Evolutionary conservation across 2,797 vertebrate species (phyloP), one percentile per base, ranked within the genome.

Genomic region (Zenarchopterus dispar): DNA sequence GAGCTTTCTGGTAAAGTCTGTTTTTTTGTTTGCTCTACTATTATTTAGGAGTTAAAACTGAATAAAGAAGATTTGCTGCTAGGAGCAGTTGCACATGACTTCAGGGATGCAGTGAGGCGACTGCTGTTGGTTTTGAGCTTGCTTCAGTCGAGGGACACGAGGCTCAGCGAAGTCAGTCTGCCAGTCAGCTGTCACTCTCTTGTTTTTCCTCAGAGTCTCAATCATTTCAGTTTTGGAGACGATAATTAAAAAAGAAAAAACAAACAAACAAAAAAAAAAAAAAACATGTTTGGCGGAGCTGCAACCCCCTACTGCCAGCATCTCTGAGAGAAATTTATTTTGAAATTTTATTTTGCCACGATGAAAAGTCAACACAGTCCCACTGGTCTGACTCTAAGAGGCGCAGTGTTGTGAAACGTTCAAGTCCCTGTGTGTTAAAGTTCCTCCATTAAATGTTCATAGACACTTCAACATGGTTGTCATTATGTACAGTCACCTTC

Each of bases 171-270:
- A 76, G 44, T 64, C 65, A 33, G 33, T 42, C 58, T 60, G 66
- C 54, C 62, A 63, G 42, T 78, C 67, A 63, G 24, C 56, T 44
- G 56, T 72, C 73, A 67, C 78, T 56, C 64, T 41, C 1, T 2
- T 66, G 67, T 79, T 80, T 73, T 81, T 82, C 77, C 83, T 83
- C 73, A 49, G 53, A 77, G 77, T 75, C 56, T 69, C 82, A 78
- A 75, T 90, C 82, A 82, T 84, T 61, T 47, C 44, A 57, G 53
- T 83, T 88, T 78, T 81, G 76, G 63, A 84, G 68, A 75, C 83
- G 81, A 82, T 76, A 80, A 84, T 63, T 52, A 66, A 72, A 87
- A 31, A 31, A 3, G 8, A 31, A 24, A 5, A 24, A 24, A 24
- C 5, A 31, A 31, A 31, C n/a, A n/a, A n/a, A n/a, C n/a, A n/a